Conservation (phyloP, 2,797 vertebrate species). For the Xyrichtys novacula region DNA sequence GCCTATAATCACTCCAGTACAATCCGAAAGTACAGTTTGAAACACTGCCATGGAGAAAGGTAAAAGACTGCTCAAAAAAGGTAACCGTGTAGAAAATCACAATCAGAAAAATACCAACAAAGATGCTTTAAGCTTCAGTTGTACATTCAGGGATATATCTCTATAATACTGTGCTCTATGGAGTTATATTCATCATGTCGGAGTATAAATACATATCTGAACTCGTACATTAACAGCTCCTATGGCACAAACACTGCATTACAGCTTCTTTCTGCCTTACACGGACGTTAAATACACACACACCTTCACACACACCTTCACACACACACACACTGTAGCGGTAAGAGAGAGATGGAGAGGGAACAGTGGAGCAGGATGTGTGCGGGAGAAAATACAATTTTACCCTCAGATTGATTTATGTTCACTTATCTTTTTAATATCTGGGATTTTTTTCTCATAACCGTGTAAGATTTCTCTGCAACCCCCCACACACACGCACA, state of each 20-base stretch:
- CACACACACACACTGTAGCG: constrained; percentile 5
- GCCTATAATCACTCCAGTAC: constrained; percentile 73
- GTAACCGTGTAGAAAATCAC: constrained; percentile 75
- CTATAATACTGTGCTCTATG: constrained; percentile 76
- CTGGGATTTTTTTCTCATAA: constrained; percentile 31
- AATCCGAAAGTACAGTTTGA: constrained; percentile 69
- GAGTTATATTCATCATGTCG: constrained; percentile 63
- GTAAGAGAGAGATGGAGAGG: constrained; percentile 61
- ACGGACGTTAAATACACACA: constrained; percentile 54
- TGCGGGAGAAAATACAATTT: constrained; percentile 58
- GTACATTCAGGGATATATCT: constrained; percentile 76
- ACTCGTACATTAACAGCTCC: constrained; percentile 70
- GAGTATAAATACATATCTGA: constrained; percentile 72
- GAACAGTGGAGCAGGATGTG: constrained; percentile 33
- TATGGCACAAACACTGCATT: constrained; percentile 74
- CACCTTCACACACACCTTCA: constrained; percentile 14
- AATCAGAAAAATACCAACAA: constrained; percentile 71
- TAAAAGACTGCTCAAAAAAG: constrained; percentile 70
- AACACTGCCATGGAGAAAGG: constrained; percentile 68
- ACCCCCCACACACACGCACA: not conserved
- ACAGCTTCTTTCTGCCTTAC: constrained; percentile 70
- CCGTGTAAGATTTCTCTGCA: constrained; percentile 50
- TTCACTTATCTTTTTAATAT: constrained; percentile 75
- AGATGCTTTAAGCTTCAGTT: constrained; percentile 68
- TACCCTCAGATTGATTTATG: constrained; percentile 64